These are phyloP conservation scores for Cancer borealis DNA, from an alignment of 2,888 invertebrate genomes.

Conservation along the genomic window DNA sequence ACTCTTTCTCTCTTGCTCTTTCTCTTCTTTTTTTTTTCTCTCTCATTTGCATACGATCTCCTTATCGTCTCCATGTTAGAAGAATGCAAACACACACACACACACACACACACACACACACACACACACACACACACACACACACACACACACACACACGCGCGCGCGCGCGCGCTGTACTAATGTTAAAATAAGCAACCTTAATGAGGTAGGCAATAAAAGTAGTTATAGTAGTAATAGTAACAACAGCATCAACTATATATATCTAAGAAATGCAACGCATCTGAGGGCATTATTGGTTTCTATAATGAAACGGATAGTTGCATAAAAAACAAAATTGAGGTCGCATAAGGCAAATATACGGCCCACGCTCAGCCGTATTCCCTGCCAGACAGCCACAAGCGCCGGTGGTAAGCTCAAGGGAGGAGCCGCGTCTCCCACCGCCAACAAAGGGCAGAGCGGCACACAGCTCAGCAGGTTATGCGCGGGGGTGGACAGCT, in stretches of 20 bases:
- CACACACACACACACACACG: not conserved
- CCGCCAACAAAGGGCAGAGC: not conserved
- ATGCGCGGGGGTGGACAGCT: slow-evolving; percentile 4
- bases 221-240: slow-evolving; percentile 20
- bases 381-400: slow-evolving; percentile 1
- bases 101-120: slow-evolving; percentile 37
- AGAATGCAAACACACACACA: too few relatives aligned
- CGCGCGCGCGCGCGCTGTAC: too few relatives aligned
- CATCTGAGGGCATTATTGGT: not conserved
- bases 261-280: too few relatives aligned
- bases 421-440: not conserved
- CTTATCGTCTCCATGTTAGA: too few relatives aligned
- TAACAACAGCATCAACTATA: not conserved
- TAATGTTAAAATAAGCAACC: too few relatives aligned
- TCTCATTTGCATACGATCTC: too few relatives aligned
- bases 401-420: not conserved
- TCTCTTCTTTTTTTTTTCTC: not conserved
- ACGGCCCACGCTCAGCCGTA: slow-evolving; percentile 7
- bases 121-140: slow-evolving; percentile 46
- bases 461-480: slow-evolving; percentile 6
- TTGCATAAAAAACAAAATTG: not conserved
- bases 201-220: not conserved
- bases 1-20: not conserved
- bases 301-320: not conserved
- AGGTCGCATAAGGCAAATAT: not conserved